These are phyloP conservation scores for Podabrus alpinus DNA, from an alignment of 2,888 invertebrate species.

Conservation along the genomic window DNA sequence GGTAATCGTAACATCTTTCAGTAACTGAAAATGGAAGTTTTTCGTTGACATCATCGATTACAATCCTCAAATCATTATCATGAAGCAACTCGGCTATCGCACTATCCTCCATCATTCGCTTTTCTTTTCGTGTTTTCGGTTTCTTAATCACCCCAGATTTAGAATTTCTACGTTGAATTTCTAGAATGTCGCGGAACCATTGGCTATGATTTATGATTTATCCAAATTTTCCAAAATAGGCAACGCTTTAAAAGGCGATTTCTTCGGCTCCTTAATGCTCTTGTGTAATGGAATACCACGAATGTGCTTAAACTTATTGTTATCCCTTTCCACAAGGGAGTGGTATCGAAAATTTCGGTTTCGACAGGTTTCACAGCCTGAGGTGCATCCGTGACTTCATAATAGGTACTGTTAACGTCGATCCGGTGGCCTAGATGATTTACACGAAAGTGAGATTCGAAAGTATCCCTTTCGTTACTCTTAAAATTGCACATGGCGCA, in stretches of 20 bases:
- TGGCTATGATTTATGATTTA: conserved; percentile 44
- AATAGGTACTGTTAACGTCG: conserved; percentile 61
- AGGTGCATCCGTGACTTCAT: conserved; percentile 51
- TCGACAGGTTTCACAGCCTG: conserved; percentile 39
- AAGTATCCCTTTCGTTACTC: conserved; percentile 59
- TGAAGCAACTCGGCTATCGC: background rate
- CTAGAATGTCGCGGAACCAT: background rate
- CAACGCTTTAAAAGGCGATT: conserved; percentile 32
- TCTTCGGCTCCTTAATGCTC: conserved; percentile 40
- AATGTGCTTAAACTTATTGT: conserved; percentile 61
- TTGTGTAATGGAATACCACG: conserved; percentile 66
- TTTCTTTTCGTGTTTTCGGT: conserved; percentile 22
- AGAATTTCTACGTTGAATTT: background rate
- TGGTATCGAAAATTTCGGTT: conserved; percentile 59
- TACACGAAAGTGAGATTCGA: conserved; percentile 64
- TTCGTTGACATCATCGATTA: too few relatives aligned
- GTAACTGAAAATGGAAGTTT: background rate
- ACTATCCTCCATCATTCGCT: conserved; percentile 12
- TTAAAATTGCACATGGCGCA: conserved; percentile 71
- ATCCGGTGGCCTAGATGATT: conserved; percentile 60
- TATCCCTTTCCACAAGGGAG: conserved; percentile 66
- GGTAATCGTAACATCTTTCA: background rate
- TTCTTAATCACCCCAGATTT: conserved; percentile 2
- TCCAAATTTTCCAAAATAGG: conserved; percentile 40
- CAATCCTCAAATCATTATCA: too few relatives aligned